Evolutionary conservation across 1,140 invertebrate genomes (phyloP), one percentile per base, ranked within the genome.

Genomic region (Caerostris darwini): DNA sequence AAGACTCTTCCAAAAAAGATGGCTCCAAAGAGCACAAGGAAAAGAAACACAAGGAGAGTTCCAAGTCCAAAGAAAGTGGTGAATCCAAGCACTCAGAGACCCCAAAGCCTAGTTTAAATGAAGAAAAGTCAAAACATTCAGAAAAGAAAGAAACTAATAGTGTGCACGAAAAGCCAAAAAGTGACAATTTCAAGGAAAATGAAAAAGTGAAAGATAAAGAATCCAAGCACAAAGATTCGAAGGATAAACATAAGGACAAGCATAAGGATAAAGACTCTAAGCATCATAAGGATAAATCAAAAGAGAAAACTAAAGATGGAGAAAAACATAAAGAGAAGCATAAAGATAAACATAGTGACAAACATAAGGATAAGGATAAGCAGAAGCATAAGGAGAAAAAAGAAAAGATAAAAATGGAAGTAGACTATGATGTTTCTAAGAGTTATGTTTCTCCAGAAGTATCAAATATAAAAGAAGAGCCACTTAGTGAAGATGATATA

Each of bases 401-500:
- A 50, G 96, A 96, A 95, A 96, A 95, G 90, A 96, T 95, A 94
- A 77, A 69, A 96, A 96, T 61, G 95, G 95, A 90, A 34, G 95
- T 94, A 86, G 93, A 95, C 7, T 17, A 7, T 57, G 82, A 91
- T 53, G 53, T 7, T 19, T 8, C 53, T 8, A 77, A 58, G 56
- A 85, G 53, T 7, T 17, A 54, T 12, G 3, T n/a, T 34, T 8
- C 7, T 2, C 83, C 54, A 19, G 57, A 58, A n/a, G 14, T 57
- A 96, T 19, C 61, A 71, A 96, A 90, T 96, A 95, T 64, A 95
- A 96, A 95, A 96, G 97, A 90, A 96, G 97, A 12, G 59, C 59
- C 34, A 5, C 4, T 71, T 3, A 97, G 97, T 95, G 97, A 98
- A 95, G 98, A 98, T 96, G 98, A 98, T 96, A 96, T 97, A 82